Conservation (phyloP, 2,888 invertebrate species). For the Cetonia aurata region DNA sequence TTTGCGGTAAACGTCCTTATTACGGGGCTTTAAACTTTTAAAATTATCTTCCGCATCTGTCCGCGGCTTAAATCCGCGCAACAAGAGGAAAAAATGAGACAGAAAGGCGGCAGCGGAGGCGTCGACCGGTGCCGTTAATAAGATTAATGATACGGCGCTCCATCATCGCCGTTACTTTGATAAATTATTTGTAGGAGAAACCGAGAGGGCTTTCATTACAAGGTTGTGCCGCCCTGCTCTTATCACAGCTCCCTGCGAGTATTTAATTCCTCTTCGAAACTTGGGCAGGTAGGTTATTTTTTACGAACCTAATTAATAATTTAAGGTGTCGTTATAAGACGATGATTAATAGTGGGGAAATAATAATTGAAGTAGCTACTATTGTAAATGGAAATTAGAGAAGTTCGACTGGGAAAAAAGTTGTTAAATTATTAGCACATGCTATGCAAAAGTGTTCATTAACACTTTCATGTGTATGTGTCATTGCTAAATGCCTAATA, state of each 20-base stretch:
- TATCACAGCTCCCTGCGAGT: neutral
- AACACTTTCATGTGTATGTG: too few relatives aligned
- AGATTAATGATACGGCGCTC: slow-evolving; percentile 29
- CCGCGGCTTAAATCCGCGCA: slow-evolving; percentile 11
- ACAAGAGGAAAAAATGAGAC: slow-evolving; percentile 11
- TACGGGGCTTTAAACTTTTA: slow-evolving; percentile 36
- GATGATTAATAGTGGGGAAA: slow-evolving; percentile 15
- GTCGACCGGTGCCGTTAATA: slow-evolving; percentile 20
- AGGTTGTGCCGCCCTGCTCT: neutral
- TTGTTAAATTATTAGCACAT: too few relatives aligned
- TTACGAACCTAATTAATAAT: slow-evolving; percentile 37
- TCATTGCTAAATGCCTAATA: too few relatives aligned
- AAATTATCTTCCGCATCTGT: slow-evolving; percentile 30
- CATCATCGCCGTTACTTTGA: slow-evolving; percentile 27
- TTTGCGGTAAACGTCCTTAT: slow-evolving; percentile 29
- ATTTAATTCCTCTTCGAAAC: too few relatives aligned
- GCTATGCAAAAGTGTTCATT: too few relatives aligned
- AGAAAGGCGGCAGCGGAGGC: neutral
- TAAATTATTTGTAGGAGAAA: slow-evolving; percentile 29
- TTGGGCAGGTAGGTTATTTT: slow-evolving; percentile 3
- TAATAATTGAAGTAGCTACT: too few relatives aligned
- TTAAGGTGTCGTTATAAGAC: neutral
- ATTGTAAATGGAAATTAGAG: too few relatives aligned
- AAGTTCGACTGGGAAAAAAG: too few relatives aligned
- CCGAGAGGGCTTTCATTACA: neutral